Evolutionary conservation across 2,797 vertebrate genomes (phyloP).

Genomic region (Martes flavigula): DNA sequence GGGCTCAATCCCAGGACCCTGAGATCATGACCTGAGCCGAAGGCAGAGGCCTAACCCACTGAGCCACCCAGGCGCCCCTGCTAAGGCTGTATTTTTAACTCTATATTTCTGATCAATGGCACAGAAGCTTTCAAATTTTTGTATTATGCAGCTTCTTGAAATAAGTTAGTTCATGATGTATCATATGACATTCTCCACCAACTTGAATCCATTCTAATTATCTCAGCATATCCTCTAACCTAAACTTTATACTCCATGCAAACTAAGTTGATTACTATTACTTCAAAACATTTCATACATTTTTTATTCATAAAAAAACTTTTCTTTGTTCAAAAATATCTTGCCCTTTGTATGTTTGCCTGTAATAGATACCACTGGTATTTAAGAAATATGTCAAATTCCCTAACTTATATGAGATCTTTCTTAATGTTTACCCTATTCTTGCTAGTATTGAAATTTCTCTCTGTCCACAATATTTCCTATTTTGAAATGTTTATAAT

Average conservation of each 20-base stretch:
- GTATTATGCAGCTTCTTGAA: not conserved
- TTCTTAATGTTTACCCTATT: not conserved
- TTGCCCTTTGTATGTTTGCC: not conserved
- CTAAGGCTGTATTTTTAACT: not conserved
- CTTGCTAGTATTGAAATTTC: not conserved
- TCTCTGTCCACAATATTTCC: not conserved
- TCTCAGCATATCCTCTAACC: no score
- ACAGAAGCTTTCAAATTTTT: not conserved
- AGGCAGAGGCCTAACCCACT: no score
- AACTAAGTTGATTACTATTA: not conserved
- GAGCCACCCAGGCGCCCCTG: no score
- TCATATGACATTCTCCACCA: not conserved
- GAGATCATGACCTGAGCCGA: no score
- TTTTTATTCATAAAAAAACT: not conserved
- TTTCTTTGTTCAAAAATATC: not conserved
- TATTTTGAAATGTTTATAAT: not conserved
- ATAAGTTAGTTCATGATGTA: not conserved
- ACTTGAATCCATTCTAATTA: not conserved
- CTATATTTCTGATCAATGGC: not conserved
- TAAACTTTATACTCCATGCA: not conserved
- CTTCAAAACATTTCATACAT: not conserved
- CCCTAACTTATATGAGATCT: not conserved
- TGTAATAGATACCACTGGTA: not conserved
- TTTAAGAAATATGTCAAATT: not conserved
- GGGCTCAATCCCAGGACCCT: no score